phyloP scores from a whole-genome alignment of 2,797 vertebrate species.

The Phoebastria nigripes region DNA sequence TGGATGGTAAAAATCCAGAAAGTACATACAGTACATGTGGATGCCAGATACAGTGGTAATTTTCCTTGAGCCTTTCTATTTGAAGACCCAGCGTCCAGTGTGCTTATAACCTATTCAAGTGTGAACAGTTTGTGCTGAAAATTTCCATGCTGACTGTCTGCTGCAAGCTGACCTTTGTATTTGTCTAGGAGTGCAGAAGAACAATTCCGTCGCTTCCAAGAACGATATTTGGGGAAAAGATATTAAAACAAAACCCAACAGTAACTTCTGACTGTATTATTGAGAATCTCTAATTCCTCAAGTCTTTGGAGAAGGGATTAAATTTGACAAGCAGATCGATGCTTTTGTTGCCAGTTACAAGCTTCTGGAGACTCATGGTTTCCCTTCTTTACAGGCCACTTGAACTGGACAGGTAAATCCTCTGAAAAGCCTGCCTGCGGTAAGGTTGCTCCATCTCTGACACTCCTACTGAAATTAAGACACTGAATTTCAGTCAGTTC shows the following conservation, averaged over 20 bases:
- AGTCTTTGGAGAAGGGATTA: background rate
- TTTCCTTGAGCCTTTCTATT: background rate
- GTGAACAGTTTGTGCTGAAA: background rate
- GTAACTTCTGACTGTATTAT: background rate
- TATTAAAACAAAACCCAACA: background rate
- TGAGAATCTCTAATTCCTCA: background rate
- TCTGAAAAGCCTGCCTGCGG: background rate
- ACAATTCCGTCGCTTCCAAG: background rate
- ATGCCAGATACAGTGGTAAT: background rate
- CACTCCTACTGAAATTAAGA: background rate
- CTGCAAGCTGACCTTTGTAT: background rate
- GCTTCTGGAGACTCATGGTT: background rate
- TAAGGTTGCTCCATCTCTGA: background rate
- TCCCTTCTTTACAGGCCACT: background rate
- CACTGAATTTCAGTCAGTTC: background rate
- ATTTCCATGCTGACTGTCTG: background rate
- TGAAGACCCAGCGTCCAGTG: background rate
- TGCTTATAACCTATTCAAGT: background rate
- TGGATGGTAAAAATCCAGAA: background rate
- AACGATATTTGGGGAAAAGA: background rate
- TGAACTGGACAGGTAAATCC: background rate
- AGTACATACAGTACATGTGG: background rate
- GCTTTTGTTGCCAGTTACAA: background rate
- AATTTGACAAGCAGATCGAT: background rate
- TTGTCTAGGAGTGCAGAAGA: background rate